A percentile compares a stretch with the other conserved stretches of the same genome.
Conservation (phyloP, 1,140 invertebrate species). For the Drosophila lacertosa region DNA sequence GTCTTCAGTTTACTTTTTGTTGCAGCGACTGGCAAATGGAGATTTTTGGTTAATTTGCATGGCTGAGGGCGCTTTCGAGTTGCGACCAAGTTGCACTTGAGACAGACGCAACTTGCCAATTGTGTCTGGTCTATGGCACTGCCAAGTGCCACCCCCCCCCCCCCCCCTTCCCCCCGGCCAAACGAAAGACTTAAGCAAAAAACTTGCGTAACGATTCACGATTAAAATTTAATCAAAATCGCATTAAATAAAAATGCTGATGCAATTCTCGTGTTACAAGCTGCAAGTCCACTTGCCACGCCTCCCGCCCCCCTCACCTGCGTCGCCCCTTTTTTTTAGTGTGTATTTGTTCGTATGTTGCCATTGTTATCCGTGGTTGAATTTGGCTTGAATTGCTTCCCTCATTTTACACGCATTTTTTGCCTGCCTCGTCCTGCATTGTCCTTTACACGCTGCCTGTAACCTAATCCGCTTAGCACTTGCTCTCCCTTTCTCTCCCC, state of each 20-base stretch:
- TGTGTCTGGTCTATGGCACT: conserved; percentile 38
- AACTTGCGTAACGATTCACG: conserved; percentile 32
- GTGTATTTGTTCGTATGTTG: conserved; percentile 1
- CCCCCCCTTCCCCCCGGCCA: no score
- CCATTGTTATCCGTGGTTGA: conserved; percentile 48
- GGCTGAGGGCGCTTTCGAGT: conserved; percentile 39
- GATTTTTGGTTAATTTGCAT: conserved; percentile 49
- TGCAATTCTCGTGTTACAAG: conserved; percentile 73
- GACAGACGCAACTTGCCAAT: conserved; percentile 45
- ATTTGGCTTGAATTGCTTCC: conserved; percentile 40
- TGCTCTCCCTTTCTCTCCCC: not conserved
- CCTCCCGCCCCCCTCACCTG: conserved; percentile 15
- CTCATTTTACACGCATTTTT: conserved; percentile 4
- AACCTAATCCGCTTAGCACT: conserved; percentile 66
- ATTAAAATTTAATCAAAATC: conserved; percentile 57
- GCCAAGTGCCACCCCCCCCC: conserved; percentile 15
- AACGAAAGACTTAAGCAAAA: conserved; percentile 56
- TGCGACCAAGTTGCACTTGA: conserved; percentile 38
- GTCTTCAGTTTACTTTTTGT: not conserved
- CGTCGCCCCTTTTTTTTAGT: not conserved
- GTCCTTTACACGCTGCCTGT: conserved; percentile 62
- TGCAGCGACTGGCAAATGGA: conserved; percentile 26
- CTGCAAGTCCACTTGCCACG: conserved; percentile 72
- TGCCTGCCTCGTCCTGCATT: conserved; percentile 36
- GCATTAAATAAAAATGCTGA: conserved; percentile 48